Base-by-base conservation (phyloP, 2,797 vertebrate species). In the Leptoclinus maculatus region DNA sequence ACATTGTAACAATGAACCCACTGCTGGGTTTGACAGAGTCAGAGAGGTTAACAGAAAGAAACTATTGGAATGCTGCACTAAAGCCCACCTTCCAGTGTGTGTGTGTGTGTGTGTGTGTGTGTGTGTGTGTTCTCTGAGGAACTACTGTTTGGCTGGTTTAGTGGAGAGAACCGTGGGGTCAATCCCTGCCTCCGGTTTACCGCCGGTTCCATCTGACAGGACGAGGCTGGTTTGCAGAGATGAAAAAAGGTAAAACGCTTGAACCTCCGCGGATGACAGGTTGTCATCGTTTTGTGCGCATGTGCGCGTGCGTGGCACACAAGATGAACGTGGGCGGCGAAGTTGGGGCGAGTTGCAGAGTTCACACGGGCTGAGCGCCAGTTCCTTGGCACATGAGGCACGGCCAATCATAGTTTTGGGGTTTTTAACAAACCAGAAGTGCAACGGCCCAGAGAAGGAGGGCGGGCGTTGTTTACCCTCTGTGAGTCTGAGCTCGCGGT, bases 211-310 rank as follows among this genome's bases (percentile, higher is more conserved):
- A 58, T 75, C 65, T 76, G 82, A 76, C 58, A 54, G 77, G 60
- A 62, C 58, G 63, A n/a, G 85, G 80, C 62, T 29, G 17, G 63
- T 82, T 64, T 62, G 41, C 59, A 72, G 80, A 63, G 76, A 64
- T 73, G 77, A 82, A 83, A 83, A 83, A 66, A 82, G 74, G 82
- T 83, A 47, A 47, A 47, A 87, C 80, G 62, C 36, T 57, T 51
- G 62, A 82, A 82, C 66, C 74, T 87, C 51, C 43, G 45, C 29
- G 41, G 67, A 63, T 86, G 85, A 91, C 89, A 89, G 76, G 60
- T 74, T 85, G 83, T 81, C 87, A 87, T 73, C 89, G 76, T 13
- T 80, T 71, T 58, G 78, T 84, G 68, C 66, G 53, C 19, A 38
- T 64, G 71, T 17, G 27, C 66, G 81, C 56, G 71, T 17, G 27